These are phyloP conservation scores for Champsocephalus esox DNA, from an alignment of 2,797 vertebrate genomes.

Conservation along the genomic window DNA sequence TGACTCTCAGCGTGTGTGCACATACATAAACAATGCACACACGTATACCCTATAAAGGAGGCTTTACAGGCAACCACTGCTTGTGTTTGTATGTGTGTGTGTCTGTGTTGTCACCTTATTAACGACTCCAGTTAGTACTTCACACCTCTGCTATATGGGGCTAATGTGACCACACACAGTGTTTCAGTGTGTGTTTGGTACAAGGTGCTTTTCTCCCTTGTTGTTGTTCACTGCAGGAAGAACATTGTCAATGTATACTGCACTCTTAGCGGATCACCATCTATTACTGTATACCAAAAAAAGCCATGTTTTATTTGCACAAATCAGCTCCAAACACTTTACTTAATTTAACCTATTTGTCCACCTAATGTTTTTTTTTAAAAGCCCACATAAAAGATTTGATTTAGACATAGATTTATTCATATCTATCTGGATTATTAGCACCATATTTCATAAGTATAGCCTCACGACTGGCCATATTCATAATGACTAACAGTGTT, in stretches of 20 bases:
- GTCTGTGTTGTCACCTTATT: conserved; percentile 24
- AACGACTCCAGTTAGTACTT: conserved; percentile 40
- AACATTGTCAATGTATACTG: background rate
- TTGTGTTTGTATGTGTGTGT: background rate
- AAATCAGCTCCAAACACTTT: background rate
- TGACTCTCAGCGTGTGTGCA: conserved; percentile 18
- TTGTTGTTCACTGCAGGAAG: background rate
- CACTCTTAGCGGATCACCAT: background rate
- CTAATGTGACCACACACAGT: conserved; percentile 16
- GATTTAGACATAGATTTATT: conserved; percentile 53
- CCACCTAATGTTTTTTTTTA: background rate
- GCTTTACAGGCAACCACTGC: conserved; percentile 11
- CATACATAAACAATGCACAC: conserved; percentile 6
- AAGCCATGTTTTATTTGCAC: background rate
- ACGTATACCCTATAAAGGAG: conserved; percentile 1
- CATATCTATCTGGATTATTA: conserved; percentile 51
- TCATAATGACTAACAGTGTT: conserved; percentile 61
- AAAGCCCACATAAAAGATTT: conserved; percentile 42
- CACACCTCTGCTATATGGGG: conserved; percentile 21
- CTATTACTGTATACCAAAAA: too few relatives aligned
- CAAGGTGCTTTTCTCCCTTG: background rate
- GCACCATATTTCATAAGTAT: conserved; percentile 53
- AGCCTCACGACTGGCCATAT: conserved; percentile 56
- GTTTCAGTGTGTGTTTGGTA: background rate
- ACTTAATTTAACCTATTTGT: background rate